Evolutionary conservation across 2,888 invertebrate species (phyloP).

Genomic region (Holacanthella duospinosa): DNA sequence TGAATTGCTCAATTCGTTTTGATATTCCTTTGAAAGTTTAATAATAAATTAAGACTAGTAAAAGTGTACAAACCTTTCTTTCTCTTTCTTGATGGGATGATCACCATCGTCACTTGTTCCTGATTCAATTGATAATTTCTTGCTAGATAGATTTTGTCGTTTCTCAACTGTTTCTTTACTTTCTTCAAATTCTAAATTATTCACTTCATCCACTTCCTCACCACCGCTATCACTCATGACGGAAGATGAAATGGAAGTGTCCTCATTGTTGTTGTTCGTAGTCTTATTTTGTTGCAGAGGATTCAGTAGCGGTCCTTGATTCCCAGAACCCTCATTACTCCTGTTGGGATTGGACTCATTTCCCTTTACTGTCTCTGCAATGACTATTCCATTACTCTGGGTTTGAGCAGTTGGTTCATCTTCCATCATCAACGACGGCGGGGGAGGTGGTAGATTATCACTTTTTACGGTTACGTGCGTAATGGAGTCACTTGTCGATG

Average conservation of each 20-base stretch:
- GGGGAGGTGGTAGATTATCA: conserved; percentile 35
- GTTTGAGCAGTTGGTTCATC: conserved; percentile 19
- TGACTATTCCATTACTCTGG: conserved; percentile 12
- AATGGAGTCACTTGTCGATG: conserved; percentile 16
- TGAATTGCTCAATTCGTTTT: no score
- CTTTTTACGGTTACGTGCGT: conserved; percentile 22
- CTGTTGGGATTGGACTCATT: background rate
- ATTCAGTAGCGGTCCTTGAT: background rate
- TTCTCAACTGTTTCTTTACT: background rate
- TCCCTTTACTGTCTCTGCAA: background rate
- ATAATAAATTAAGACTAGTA: no score
- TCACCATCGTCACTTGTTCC: background rate
- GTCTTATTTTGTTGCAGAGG: conserved; percentile 20
- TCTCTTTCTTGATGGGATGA: conserved; percentile 1
- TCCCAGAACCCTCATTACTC: background rate
- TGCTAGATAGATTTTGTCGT: background rate
- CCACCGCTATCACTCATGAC: conserved; percentile 37
- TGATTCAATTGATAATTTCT: background rate
- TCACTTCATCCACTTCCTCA: conserved; percentile 22
- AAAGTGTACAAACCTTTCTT: conserved; percentile 8
- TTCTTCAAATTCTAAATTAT: conserved; percentile 3
- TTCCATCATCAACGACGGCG: conserved; percentile 15
- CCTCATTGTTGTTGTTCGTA: conserved; percentile 32
- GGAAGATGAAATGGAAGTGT: conserved; percentile 35
- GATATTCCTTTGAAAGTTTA: no score